Base-by-base conservation (phyloP, 2,797 vertebrate genomes). In the Poecilia wingei region DNA sequence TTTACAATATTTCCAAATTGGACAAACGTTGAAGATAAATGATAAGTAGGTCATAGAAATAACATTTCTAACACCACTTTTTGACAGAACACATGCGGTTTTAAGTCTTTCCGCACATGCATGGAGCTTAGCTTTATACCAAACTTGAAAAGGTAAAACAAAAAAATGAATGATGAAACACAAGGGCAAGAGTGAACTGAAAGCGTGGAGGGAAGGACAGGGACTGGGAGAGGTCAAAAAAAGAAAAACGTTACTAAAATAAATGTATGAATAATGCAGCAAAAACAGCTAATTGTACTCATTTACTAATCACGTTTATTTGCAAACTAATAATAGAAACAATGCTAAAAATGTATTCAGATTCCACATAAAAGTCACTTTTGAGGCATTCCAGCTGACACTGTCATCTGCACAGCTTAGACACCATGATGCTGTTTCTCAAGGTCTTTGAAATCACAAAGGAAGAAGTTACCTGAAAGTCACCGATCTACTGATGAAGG, bases 81-180 rank as follows among this genome's bases (percentile, higher is more conserved):
- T 71, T 33, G 31, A 72, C 45, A 75, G 2, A 39, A 36, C 59
- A 78, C 73, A 72, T 53, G 72, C 41, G 64, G 28, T 22, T 64
- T 75, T 71, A n/a, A 8, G 22, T 66, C 47, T 45, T 70, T 22
- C 18, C 64, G 68, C 22, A 41, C 28, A 45, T 16, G 9, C 45
- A 33, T 69, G 53, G 68, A 83, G 73, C 77, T 78, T 31, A 59
- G 14, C 36, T 82, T 89, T 77, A 80, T 79, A 86, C 76, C 82
- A 79, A 78, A 41, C 49, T 41, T 68, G 49, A 61, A 82, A 83
- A 75, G 73, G 70, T 85, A 39, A 76, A 82, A 88, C 49, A 80
- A 68, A 68, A 68, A 68, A 85, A 85, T 83, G 74, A 83, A 36
- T 89, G 81, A 89, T 90, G 84, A 87, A 89, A 87, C 68, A 64